These are phyloP conservation scores for Choreutis nemorana DNA, from an alignment of 2,888 invertebrate genomes.

Conservation along the genomic window DNA sequence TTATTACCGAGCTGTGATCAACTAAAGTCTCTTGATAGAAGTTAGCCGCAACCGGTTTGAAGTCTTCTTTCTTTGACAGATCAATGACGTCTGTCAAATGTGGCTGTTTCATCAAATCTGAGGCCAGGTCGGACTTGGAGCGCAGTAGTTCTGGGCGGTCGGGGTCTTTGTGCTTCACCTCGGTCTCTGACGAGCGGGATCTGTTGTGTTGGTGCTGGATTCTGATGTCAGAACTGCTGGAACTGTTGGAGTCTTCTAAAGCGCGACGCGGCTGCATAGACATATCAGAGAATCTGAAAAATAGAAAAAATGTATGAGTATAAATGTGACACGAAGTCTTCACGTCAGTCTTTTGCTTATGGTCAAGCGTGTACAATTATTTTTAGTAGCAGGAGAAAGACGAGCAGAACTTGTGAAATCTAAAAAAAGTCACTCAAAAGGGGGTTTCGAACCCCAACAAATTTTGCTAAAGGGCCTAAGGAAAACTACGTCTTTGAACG, in stretches of 20 bases:
- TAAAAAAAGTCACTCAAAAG: no score
- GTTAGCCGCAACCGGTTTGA: slow-evolving; percentile 35
- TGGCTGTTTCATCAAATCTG: no score
- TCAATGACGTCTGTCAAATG: slow-evolving; percentile 47
- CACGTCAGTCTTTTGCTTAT: no score
- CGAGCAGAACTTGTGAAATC: background rate
- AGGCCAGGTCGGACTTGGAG: no score
- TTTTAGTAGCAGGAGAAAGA: background rate
- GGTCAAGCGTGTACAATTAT: background rate
- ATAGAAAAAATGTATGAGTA: background rate
- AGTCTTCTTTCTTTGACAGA: slow-evolving; percentile 29
- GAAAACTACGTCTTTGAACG: no score
- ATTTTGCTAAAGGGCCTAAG: no score
- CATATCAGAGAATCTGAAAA: slow-evolving; percentile 37
- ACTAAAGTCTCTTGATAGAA: slow-evolving; percentile 53
- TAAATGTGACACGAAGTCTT: no score
- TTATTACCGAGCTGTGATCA: slow-evolving; percentile 43
- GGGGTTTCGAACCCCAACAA: no score
- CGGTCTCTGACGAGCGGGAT: slow-evolving; percentile 20
- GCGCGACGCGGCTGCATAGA: slow-evolving; percentile 26
- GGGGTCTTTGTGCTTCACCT: slow-evolving; percentile 21
- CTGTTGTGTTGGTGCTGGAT: slow-evolving; percentile 11
- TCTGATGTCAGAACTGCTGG: slow-evolving; percentile 32
- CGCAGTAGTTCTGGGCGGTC: no score
- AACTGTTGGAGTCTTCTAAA: slow-evolving; percentile 48